Evolutionary conservation across 2,113 vertebrate genomes (phyloP).

Genomic region (Rhinoderma darwinii): DNA sequence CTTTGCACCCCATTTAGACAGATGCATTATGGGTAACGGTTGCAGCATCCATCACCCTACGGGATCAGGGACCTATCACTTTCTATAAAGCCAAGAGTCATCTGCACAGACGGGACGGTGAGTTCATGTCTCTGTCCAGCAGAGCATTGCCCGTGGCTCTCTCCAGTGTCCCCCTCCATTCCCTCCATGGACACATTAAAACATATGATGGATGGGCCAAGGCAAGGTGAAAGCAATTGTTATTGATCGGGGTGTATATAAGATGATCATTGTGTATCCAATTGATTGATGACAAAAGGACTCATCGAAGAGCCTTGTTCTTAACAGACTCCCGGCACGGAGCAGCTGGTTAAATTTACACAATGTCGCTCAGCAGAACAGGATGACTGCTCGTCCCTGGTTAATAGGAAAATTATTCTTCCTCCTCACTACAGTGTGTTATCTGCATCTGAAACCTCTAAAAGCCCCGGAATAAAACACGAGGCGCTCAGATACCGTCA

Average conservation of each 20-base stretch:
- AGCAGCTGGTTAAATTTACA: slow-evolving; percentile 45
- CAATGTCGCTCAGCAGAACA: not conserved
- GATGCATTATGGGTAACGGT: not conserved
- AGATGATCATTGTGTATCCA: slow-evolving; percentile 58
- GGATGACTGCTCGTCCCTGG: not conserved
- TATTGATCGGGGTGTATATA: slow-evolving; percentile 48
- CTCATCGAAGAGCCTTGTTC: not conserved
- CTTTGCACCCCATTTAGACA: not conserved
- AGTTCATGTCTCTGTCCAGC: slow-evolving; percentile 29
- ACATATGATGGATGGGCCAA: slow-evolving; percentile 54
- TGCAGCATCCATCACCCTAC: not conserved
- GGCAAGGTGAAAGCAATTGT: slow-evolving; percentile 55
- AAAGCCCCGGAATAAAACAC: not conserved
- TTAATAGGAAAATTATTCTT: slow-evolving; percentile 5
- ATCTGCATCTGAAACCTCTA: not conserved
- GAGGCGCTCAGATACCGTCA: not conserved
- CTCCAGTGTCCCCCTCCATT: slow-evolving; percentile 10
- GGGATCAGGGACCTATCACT: slow-evolving; percentile 10
- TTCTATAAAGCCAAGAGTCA: not conserved
- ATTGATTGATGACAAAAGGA: slow-evolving; percentile 55
- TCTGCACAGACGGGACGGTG: not conserved
- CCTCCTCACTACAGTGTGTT: not conserved
- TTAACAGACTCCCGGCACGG: slow-evolving; percentile 30
- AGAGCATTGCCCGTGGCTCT: not conserved
- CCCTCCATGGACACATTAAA: slow-evolving; percentile 54